phyloP scores from a whole-genome alignment of 2,113 vertebrate species.

The Thermophis baileyi region DNA sequence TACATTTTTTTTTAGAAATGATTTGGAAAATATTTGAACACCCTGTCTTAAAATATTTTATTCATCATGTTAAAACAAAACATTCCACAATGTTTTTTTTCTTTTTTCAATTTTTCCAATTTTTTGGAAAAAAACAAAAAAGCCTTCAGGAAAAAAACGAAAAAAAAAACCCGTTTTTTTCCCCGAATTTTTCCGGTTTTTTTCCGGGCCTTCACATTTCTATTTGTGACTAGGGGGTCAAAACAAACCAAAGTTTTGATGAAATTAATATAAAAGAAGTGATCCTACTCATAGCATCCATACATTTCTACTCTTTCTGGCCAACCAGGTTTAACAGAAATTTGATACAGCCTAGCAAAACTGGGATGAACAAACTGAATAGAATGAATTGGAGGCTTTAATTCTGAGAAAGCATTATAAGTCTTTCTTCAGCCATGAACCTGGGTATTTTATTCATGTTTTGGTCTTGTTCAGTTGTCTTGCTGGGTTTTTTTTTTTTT shows the following conservation, averaged over 20 bases:
- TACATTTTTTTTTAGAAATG: too few relatives aligned
- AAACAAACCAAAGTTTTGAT: background rate
- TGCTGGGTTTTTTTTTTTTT: background rate
- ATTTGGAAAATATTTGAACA: too few relatives aligned
- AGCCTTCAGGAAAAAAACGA: too few relatives aligned
- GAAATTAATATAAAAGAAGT: background rate
- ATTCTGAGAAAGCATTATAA: background rate
- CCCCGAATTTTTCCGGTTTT: too few relatives aligned
- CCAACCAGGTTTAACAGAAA: background rate
- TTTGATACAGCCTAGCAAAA: background rate
- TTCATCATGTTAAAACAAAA: too few relatives aligned
- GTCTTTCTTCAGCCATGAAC: background rate
- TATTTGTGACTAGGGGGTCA: too few relatives aligned
- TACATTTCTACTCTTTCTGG: background rate
- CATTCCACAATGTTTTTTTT: too few relatives aligned
- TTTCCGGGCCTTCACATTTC: too few relatives aligned
- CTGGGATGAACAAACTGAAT: background rate
- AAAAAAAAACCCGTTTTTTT: too few relatives aligned
- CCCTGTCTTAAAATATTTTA: too few relatives aligned
- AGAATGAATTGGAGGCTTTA: background rate
- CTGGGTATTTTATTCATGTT: background rate
- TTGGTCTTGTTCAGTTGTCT: background rate
- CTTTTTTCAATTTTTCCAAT: too few relatives aligned
- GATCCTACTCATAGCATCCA: background rate
- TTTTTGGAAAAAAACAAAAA: too few relatives aligned